phyloP scores from a whole-genome alignment of 2,113 vertebrate species.

The Ramphastos sulfuratus region DNA sequence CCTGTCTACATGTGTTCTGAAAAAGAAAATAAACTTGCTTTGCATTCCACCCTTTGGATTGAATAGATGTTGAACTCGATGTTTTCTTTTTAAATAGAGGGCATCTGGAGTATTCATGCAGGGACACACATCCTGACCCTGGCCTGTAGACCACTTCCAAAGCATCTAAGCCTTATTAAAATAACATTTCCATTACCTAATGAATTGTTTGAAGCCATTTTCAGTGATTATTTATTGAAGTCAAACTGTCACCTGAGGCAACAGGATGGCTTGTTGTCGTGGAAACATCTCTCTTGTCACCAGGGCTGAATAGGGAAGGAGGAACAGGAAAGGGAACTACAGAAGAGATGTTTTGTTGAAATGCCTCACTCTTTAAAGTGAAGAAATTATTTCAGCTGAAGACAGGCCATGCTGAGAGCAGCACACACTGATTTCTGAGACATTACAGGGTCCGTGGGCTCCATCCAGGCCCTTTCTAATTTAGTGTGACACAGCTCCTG shows the following conservation, averaged over 20 bases:
- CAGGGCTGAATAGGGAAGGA: neutral
- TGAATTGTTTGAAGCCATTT: conserved; percentile 50
- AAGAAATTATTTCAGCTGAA: conserved; percentile 5
- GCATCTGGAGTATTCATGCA: neutral
- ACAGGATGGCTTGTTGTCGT: conserved; percentile 49
- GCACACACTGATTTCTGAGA: neutral
- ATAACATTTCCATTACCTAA: conserved; percentile 48
- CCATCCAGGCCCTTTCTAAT: neutral
- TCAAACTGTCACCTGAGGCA: conserved; percentile 56
- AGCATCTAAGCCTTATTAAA: conserved; percentile 36
- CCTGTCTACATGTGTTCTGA: neutral
- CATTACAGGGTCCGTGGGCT: neutral
- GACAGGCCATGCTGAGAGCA: neutral
- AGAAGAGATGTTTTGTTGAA: conserved; percentile 21
- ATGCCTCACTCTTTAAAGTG: conserved; percentile 5
- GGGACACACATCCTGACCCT: neutral
- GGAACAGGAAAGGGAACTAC: neutral
- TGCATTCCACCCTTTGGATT: neutral
- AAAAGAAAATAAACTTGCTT: neutral
- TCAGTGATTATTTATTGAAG: conserved; percentile 53
- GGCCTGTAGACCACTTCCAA: neutral
- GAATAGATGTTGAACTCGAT: neutral
- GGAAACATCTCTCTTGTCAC: conserved; percentile 57
- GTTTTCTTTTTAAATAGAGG: neutral
- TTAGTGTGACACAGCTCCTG: neutral